Evolutionary conservation across 2,797 vertebrate genomes (phyloP).

Genomic region (Ibycter americanus): DNA sequence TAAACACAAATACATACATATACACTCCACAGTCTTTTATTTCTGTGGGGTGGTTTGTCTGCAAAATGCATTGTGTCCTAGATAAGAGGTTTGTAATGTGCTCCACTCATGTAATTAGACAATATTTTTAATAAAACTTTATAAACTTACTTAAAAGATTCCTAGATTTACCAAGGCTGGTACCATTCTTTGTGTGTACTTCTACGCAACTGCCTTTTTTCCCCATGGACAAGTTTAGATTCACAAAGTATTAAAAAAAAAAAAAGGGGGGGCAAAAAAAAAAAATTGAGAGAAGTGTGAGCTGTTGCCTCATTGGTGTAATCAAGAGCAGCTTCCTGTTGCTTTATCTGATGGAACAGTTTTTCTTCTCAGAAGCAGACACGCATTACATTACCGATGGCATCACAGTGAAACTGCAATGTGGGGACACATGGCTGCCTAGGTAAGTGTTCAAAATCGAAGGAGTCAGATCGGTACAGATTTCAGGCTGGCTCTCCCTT

Average conservation of each 20-base stretch:
- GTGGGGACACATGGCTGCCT: background rate
- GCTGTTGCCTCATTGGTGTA: constrained; percentile 55
- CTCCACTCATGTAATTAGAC: background rate
- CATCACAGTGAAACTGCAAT: background rate
- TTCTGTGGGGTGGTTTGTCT: background rate
- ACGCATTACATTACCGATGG: background rate
- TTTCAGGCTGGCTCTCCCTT: background rate
- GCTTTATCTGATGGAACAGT: background rate
- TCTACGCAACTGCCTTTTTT: background rate
- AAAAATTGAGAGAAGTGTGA: background rate
- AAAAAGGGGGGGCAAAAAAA: background rate
- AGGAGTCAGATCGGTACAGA: background rate
- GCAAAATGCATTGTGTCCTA: background rate
- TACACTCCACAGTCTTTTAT: background rate
- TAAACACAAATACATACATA: background rate
- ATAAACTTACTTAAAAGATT: background rate
- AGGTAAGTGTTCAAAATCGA: constrained; percentile 61
- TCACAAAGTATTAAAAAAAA: background rate
- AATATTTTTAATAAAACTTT: background rate
- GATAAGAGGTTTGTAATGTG: background rate
- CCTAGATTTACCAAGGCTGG: background rate
- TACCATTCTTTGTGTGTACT: background rate
- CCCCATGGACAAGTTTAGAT: background rate
- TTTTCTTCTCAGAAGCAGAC: constrained; percentile 46
- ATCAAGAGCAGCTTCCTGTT: constrained; percentile 70